Conservation (phyloP, 2,797 vertebrate species). For the Fundulus diaphanus region DNA sequence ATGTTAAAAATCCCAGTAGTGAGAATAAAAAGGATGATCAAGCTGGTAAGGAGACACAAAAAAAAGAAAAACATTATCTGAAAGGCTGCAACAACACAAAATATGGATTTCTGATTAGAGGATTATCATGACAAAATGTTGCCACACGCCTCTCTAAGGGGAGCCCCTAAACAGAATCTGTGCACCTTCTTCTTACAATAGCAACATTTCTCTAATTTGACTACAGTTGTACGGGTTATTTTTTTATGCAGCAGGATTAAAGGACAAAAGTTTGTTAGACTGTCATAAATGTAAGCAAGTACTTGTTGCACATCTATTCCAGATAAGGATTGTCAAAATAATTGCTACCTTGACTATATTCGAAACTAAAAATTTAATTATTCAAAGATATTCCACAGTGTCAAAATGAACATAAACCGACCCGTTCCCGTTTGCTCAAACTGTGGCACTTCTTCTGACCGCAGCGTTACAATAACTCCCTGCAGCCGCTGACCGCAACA, state of each 20-base stretch:
- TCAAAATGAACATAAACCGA: too few species aligned
- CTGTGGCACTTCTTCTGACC: too few species aligned
- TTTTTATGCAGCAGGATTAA: background rate
- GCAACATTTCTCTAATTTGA: background rate
- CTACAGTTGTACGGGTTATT: background rate
- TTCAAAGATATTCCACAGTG: too few species aligned
- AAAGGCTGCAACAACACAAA: background rate
- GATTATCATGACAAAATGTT: background rate
- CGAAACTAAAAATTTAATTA: too few species aligned
- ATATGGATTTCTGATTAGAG: background rate
- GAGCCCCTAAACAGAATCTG: background rate
- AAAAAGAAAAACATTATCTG: background rate
- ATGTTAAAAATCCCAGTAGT: background rate
- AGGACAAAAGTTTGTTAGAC: too few species aligned
- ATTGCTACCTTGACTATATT: too few species aligned
- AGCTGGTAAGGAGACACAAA: background rate
- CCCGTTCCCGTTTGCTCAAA: too few species aligned
- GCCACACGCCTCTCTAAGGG: background rate
- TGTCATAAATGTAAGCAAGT: background rate
- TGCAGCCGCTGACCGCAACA: too few species aligned
- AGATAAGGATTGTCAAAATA: too few species aligned
- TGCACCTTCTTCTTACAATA: background rate
- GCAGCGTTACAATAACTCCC: too few species aligned
- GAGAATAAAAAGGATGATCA: background rate
- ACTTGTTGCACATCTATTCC: background rate